A percentile compares a stretch with the other conserved stretches of the same genome.
Conservation (phyloP, 2,797 vertebrate species). For the Nyctibius grandis region DNA sequence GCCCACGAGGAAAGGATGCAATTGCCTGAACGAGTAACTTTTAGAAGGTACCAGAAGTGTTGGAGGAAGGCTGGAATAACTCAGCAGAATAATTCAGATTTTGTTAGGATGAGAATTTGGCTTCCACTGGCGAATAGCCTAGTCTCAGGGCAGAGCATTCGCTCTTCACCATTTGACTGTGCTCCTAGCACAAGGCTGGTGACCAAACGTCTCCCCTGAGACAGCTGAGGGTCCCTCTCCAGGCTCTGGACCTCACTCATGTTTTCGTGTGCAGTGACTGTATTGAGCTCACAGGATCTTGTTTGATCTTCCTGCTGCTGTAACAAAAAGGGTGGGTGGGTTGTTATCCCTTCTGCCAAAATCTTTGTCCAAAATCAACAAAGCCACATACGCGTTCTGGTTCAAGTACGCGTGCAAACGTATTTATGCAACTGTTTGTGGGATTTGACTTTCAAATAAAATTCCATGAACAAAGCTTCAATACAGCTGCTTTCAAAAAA, state of each 20-base stretch:
- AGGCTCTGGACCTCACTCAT: neutral
- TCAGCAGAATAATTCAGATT: neutral
- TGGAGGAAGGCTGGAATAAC: neutral
- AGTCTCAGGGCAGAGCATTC: neutral
- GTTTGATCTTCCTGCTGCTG: neutral
- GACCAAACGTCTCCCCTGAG: neutral
- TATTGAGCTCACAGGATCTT: neutral
- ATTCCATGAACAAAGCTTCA: constrained; percentile 30
- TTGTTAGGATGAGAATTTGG: neutral
- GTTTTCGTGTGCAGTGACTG: neutral
- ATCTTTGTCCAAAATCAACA: constrained; percentile 50
- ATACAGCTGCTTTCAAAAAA: constrained; percentile 44
- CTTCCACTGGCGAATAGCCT: neutral
- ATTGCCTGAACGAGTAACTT: neutral
- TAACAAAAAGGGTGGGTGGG: constrained; percentile 19
- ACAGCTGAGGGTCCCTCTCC: neutral
- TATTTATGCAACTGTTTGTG: constrained; percentile 53
- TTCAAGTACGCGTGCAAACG: constrained; percentile 40
- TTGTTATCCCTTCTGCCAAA: constrained; percentile 31
- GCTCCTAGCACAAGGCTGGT: neutral
- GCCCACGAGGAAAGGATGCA: neutral
- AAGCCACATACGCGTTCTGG: neutral
- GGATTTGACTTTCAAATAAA: constrained; percentile 50
- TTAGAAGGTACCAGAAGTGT: neutral
- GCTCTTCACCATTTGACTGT: neutral